These are phyloP conservation scores for Crenuchus spilurus DNA, from an alignment of 2,797 vertebrate species.

Conservation along the genomic window DNA sequence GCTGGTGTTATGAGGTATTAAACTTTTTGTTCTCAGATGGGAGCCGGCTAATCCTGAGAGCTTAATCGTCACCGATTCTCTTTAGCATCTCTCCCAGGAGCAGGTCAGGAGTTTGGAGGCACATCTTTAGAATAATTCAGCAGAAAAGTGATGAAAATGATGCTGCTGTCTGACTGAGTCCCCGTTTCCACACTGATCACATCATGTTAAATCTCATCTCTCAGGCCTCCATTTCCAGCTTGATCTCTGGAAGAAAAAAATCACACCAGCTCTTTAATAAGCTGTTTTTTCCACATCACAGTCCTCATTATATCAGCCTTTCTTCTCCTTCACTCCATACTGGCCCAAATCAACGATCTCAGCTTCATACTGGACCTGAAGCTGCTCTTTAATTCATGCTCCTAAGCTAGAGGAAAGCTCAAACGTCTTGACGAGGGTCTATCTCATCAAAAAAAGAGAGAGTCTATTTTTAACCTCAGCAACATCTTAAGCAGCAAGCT, in stretches of 20 bases:
- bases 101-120: not conserved
- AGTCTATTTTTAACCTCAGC: constrained; percentile 14
- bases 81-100: not conserved
- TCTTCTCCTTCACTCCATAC: not conserved
- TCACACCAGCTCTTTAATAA: not conserved
- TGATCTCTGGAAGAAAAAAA: not conserved
- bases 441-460: not conserved
- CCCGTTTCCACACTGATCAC: not conserved
- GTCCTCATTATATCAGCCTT: constrained; percentile 3
- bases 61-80: constrained; percentile 12
- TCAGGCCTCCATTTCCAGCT: not conserved
- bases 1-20: not conserved
- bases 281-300: not conserved
- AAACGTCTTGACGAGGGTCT: not conserved
- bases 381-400: not conserved
- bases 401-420: not conserved
- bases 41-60: not conserved
- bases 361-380: not conserved
- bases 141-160: not conserved
- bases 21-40: not conserved
- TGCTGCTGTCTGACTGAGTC: no score
- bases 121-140: not conserved
- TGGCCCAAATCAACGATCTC: not conserved
- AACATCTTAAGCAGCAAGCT: constrained; percentile 13
- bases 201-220: not conserved